Percentiles rank a stretch among this genome's conserved stretches.
phyloP scores from a whole-genome alignment of 2,113 vertebrate genomes.

The Cavia aperea region DNA sequence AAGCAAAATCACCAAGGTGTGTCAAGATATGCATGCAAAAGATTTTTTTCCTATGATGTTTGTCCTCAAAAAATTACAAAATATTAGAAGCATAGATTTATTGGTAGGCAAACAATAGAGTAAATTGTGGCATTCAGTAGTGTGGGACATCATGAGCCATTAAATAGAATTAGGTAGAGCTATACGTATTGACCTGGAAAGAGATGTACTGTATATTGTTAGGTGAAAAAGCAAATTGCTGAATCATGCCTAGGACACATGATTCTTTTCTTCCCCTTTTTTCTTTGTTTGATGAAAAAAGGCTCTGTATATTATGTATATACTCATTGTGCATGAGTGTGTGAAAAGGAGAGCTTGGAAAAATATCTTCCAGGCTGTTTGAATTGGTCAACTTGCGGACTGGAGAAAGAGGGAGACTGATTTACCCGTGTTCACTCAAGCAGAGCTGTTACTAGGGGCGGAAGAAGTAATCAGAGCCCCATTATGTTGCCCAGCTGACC shows the following conservation, averaged over 20 bases:
- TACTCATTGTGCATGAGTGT: background rate
- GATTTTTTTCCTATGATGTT: background rate
- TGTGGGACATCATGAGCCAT: background rate
- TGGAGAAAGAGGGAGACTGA: background rate
- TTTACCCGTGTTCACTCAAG: background rate
- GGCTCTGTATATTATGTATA: background rate
- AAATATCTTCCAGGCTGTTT: background rate
- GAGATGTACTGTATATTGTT: background rate
- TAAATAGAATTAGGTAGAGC: background rate
- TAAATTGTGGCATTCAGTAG: background rate
- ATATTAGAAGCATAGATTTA: background rate
- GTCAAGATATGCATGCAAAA: background rate
- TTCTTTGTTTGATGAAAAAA: background rate
- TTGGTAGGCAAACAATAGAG: background rate
- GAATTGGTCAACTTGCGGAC: background rate
- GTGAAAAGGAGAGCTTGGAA: background rate
- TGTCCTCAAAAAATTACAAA: background rate
- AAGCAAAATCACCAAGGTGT: background rate
- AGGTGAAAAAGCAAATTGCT: background rate
- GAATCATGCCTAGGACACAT: background rate
- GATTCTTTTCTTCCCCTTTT: background rate
- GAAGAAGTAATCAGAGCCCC: background rate
- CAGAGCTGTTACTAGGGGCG: background rate
- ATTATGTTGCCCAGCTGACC: background rate
- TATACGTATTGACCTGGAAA: background rate